These are phyloP conservation scores for Ecliptopera silaceata DNA, from an alignment of 2,888 invertebrate species.

Conservation along the genomic window DNA sequence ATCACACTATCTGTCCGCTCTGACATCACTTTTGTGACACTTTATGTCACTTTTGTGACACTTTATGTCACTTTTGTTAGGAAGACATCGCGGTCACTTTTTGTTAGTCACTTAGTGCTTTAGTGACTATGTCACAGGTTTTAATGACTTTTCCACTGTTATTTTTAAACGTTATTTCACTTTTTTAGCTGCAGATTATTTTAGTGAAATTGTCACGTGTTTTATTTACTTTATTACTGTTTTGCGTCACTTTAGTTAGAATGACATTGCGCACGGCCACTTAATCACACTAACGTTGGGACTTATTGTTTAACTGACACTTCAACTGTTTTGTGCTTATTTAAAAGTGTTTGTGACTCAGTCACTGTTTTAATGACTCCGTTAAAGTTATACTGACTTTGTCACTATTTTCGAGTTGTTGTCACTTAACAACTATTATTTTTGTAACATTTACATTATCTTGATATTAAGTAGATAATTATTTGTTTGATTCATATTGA, in stretches of 20 bases:
- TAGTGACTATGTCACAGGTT: not conserved
- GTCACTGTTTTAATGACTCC: not conserved
- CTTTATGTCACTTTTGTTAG: not conserved
- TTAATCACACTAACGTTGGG: too few relatives aligned
- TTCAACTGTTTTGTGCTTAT: too few relatives aligned
- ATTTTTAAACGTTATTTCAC: not conserved
- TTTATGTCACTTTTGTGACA: not conserved
- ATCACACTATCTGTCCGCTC: conserved; percentile 39
- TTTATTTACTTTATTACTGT: not conserved
- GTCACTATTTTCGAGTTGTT: conserved; percentile 3
- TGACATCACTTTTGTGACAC: not conserved
- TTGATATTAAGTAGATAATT: not conserved
- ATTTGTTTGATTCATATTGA: not conserved
- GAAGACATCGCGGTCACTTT: too few relatives aligned
- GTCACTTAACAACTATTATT: not conserved
- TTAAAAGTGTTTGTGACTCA: not conserved
- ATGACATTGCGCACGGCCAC: too few relatives aligned
- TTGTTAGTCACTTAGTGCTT: not conserved
- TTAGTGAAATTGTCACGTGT: not conserved
- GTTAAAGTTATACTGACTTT: conserved; percentile 2
- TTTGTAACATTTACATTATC: not conserved
- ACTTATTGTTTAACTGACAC: too few relatives aligned
- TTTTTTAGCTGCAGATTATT: not conserved
- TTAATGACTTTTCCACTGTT: not conserved
- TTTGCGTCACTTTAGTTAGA: too few relatives aligned